Evolutionary conservation across 2,113 vertebrate species (phyloP), one percentile per base, ranked within the genome.

Genomic region (Chascanopsetta lugubris): DNA sequence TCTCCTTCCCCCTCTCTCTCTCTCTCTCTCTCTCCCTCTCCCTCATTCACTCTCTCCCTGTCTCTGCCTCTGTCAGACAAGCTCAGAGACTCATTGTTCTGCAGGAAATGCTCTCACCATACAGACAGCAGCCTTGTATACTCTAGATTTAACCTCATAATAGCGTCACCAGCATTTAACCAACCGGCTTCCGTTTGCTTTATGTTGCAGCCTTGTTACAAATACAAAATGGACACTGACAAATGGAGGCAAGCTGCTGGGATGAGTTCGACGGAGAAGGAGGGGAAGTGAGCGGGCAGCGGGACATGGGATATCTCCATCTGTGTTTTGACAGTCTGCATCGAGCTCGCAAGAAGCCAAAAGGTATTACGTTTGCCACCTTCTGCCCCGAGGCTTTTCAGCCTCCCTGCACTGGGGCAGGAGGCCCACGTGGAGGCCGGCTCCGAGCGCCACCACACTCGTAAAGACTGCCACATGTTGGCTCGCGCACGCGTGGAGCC

Each of bases 61-160:
- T 61, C 54, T 64, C 18, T 77, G 51, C 72, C 69, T 77, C 60
- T 80, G 55, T 72, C 79, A 85, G 77, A 85, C 64, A 61, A 78
- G 84, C 70, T 55, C 61, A 60, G 80, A 76, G 75, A 70, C 67
- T 88, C 83, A 89, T 88, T 90, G 87, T 87, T 90, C 72, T 8
- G 26, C 84, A 88, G 87, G 86, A 91, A 91, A 83, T 84, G 70
- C 79, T 77, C 70, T 84, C 79, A 81, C 49, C 77, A 86, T 77
- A 84, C 51, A 83, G 75, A 72, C 68, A 72, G 75, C 75, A 59
- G 63, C 51, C 74, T 54, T 86, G 83, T 89, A 69, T 89, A 75
- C 65, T 85, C 81, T 87, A 82, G 86, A 81, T 80, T 90, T 85
- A 90, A 88, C 87, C 69, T 83, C 78, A 80, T 80, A 87, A 88